phyloP scores from a whole-genome alignment of 2,888 invertebrate genomes.

The Diloba caeruleocephala region DNA sequence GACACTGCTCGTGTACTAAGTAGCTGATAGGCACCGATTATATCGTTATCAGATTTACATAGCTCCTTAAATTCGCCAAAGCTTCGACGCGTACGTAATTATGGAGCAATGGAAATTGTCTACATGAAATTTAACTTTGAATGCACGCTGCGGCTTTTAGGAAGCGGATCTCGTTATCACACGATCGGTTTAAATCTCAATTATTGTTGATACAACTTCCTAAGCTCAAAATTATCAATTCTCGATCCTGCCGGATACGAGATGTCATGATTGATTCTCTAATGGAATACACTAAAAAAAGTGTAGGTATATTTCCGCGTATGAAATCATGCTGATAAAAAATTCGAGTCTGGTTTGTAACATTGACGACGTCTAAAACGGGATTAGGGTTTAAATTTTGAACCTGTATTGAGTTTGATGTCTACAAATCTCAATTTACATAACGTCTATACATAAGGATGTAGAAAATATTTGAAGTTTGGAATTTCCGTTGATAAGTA shows the following conservation, averaged over 20 bases:
- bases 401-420: constrained; percentile 27
- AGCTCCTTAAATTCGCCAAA: constrained; percentile 55
- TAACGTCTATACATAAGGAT: constrained; percentile 18
- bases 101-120: constrained; percentile 66
- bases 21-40: constrained; percentile 65
- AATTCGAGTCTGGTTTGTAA: constrained; percentile 60
- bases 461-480: constrained; percentile 30
- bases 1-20: constrained; percentile 69
- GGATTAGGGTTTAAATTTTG: constrained; percentile 47
- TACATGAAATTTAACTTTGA: constrained; percentile 49
- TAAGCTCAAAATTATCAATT: constrained; percentile 76
- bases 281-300: constrained; percentile 56
- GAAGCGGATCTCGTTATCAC: constrained; percentile 82
- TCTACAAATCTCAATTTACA: constrained; percentile 8
- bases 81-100: constrained; percentile 42
- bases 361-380: constrained; percentile 43
- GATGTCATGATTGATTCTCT: constrained; percentile 75
- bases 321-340: constrained; percentile 74
- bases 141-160: constrained; percentile 66
- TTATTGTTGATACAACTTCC: constrained; percentile 81
- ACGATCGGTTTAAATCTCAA: constrained; percentile 69
- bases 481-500: constrained; percentile 20
- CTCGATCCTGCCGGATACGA: constrained; percentile 81
- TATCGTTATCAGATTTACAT: constrained; percentile 62
- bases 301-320: constrained; percentile 80